phyloP scores from a whole-genome alignment of 1,140 invertebrate species.

The Drosophila pandora region DNA sequence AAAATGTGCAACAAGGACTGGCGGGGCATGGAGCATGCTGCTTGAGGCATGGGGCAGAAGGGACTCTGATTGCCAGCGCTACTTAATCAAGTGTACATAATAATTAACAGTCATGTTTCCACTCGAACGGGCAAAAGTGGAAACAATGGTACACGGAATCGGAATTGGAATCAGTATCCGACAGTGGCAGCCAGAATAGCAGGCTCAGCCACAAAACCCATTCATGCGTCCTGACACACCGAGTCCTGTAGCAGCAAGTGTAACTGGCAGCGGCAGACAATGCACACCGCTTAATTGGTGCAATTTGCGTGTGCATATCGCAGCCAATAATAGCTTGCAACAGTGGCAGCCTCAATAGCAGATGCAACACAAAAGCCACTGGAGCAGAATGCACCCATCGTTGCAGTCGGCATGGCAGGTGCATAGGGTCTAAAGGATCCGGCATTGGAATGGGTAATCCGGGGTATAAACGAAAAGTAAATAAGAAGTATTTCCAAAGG shows the following conservation, averaged over 20 bases:
- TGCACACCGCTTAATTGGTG: constrained; percentile 73
- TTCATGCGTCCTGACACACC: constrained; percentile 28
- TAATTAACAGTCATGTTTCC: constrained; percentile 66
- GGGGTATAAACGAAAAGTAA: constrained; percentile 11
- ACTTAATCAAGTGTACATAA: constrained; percentile 76
- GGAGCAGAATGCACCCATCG: constrained; percentile 29
- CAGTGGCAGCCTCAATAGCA: constrained; percentile 33
- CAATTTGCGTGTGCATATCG: constrained; percentile 80
- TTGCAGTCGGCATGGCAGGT: constrained; percentile 40
- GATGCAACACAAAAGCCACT: constrained; percentile 65
- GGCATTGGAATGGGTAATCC: constrained; percentile 6
- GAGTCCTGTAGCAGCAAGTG: constrained; percentile 14
- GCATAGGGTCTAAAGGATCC: constrained; percentile 28
- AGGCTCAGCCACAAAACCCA: constrained; percentile 18
- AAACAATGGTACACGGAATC: constrained; percentile 51
- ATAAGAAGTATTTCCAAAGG: background rate
- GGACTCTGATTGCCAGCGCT: constrained; percentile 24
- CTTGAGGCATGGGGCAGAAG: background rate
- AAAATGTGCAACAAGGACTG: background rate
- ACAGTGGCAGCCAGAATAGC: constrained; percentile 25
- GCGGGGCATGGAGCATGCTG: background rate
- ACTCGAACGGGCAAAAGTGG: constrained; percentile 36
- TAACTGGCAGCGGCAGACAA: constrained; percentile 50
- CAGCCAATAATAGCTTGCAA: constrained; percentile 36
- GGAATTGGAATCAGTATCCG: constrained; percentile 24